A percentile compares a stretch with the other conserved stretches of the same genome.
These are phyloP conservation scores for Dynastes tityus DNA, from an alignment of 2,888 invertebrate genomes.

Conservation along the genomic window DNA sequence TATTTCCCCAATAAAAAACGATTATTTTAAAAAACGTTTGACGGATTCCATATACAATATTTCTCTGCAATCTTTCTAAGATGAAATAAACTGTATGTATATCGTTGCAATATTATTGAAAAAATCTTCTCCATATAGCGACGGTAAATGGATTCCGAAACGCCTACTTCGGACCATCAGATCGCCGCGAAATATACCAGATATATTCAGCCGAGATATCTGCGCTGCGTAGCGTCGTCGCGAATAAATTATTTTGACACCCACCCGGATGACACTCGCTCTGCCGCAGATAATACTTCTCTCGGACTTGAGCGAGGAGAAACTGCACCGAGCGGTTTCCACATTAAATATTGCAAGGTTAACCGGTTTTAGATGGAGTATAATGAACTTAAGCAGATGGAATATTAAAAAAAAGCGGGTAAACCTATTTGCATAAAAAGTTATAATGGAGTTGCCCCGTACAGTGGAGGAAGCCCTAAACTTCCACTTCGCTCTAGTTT, in stretches of 20 bases:
- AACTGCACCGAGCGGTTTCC: slow-evolving; percentile 34
- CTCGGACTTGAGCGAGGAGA: slow-evolving; percentile 8
- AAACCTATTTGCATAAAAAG: slow-evolving; percentile 37
- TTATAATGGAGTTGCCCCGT: slow-evolving; percentile 23
- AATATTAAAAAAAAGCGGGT: slow-evolving; percentile 38
- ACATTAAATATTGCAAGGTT: slow-evolving; percentile 42
- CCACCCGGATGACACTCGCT: slow-evolving; percentile 41
- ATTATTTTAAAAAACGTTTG: no score
- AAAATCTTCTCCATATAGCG: background rate
- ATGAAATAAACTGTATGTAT: no score
- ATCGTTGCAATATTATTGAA: background rate
- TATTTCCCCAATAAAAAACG: no score
- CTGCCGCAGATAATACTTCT: slow-evolving; percentile 25
- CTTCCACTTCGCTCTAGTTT: no score
- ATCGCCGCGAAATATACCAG: slow-evolving; percentile 7
- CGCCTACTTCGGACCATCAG: slow-evolving; percentile 5
- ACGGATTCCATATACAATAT: no score
- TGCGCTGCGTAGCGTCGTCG: slow-evolving; percentile 37
- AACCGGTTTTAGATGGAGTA: slow-evolving; percentile 37
- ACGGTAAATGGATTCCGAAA: slow-evolving; percentile 33
- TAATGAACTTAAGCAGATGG: slow-evolving; percentile 38
- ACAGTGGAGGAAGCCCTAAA: no score
- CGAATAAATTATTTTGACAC: slow-evolving; percentile 44
- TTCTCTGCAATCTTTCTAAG: no score
- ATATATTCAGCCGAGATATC: slow-evolving; percentile 20